Evolutionary conservation across 2,113 vertebrate species (phyloP).

Genomic region (Arothron firmamentum): DNA sequence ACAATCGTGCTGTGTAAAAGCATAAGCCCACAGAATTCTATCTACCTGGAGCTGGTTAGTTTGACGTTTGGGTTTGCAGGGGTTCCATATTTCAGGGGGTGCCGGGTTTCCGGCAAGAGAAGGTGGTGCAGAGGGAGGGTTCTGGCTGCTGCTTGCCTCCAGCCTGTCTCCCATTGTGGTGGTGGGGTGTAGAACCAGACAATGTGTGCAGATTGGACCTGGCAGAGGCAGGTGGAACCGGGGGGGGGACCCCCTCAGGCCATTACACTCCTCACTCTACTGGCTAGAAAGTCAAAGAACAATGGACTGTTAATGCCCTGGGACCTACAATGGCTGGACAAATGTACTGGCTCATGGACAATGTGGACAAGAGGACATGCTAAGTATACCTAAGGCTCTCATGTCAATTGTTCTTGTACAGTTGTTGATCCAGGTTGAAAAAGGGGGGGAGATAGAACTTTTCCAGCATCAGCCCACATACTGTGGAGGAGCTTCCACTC

Average conservation of each 20-base stretch:
- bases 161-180: constrained; percentile 87
- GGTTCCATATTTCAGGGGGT: constrained; percentile 81
- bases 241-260: constrained; percentile 83
- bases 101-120: constrained; percentile 76
- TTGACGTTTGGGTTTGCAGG: constrained; percentile 83
- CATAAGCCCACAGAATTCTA: not conserved
- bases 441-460: too few species aligned
- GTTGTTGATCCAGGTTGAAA: too few species aligned
- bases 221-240: constrained; percentile 80
- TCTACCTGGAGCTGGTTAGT: constrained; percentile 86
- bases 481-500: too few species aligned
- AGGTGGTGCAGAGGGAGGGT: constrained; percentile 75
- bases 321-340: too few species aligned
- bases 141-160: constrained; percentile 79
- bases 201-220: constrained; percentile 79
- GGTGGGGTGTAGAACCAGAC: constrained; percentile 47
- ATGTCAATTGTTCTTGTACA: too few species aligned
- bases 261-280: constrained; percentile 84
- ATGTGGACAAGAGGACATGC: too few species aligned
- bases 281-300: constrained; percentile 64
- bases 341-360: too few species aligned
- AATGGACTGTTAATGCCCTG: not conserved
- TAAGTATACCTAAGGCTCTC: too few species aligned
- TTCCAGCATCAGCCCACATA: too few species aligned
- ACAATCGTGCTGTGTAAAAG: too few species aligned